These are phyloP conservation scores for Elephantulus edwardii DNA, from an alignment of 2,113 vertebrate species.

Conservation along the genomic window DNA sequence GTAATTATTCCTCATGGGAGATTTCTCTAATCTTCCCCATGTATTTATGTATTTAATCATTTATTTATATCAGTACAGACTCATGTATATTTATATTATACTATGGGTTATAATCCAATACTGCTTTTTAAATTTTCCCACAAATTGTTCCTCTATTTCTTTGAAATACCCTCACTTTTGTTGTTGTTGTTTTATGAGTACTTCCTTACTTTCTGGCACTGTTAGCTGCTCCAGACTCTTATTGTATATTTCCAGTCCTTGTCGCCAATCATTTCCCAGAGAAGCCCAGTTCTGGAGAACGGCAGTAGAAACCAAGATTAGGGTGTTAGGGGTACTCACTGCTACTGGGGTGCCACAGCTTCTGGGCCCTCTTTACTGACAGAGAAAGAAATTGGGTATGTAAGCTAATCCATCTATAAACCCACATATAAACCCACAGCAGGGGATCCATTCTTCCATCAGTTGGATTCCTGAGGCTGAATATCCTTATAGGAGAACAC, in stretches of 20 bases:
- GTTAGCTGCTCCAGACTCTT: neutral
- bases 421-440: too few relatives aligned
- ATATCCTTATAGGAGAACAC: too few relatives aligned
- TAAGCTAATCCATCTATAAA: too few relatives aligned
- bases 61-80: neutral
- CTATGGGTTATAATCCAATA: neutral
- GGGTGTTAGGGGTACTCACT: fast-evolving
- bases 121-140: neutral
- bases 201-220: neutral
- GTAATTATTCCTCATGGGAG: neutral
- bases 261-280: neutral
- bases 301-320: neutral
- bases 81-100: neutral
- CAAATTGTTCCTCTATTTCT: neutral
- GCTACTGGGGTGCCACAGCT: neutral
- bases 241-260: neutral
- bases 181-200: neutral
- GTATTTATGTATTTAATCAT: neutral
- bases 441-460: too few relatives aligned
- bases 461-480: too few relatives aligned
- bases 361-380: neutral
- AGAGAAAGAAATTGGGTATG: too few relatives aligned
- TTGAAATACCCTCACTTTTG: neutral
- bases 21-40: neutral
- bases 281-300: neutral